Evolutionary conservation across 2,888 invertebrate genomes (phyloP), one percentile per base, ranked within the genome.

Genomic region (Plemyria rubiginata): DNA sequence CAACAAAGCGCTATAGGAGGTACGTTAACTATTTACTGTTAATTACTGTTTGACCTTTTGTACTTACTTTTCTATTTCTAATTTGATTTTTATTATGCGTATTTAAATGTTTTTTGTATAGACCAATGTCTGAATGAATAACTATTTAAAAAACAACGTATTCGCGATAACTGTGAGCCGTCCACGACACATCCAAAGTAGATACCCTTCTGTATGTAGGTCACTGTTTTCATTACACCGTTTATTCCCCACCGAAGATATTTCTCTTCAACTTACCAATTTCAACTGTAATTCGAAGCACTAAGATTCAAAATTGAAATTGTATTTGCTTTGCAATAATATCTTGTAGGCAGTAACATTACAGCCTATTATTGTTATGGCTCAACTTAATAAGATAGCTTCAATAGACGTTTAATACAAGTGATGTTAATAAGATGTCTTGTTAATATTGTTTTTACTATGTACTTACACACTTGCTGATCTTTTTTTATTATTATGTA

Each of bases 161-260:
- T 60, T 60, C 12, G n/a, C 51, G 9, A 48, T 40, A 53, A 28
- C 36, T 29, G 32, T 32, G 36, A 38, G 11, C 9, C 36, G 36
- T 15, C 15, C 43, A 43, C 43, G 43, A 43, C 15, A 43, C 13
- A 49, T 60, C 36, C 8, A 54, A 22, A n/a, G 50, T 60, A 32
- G 32, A 5, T 32, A 49, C 54, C 65, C 46, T 49, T 29, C 67
- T 29, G 28, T 63, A 73, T 68, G 61, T 75, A 65, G 75, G 75
- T 73, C 73, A 75, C 64, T 69, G 59, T 60, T 72, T 74, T 71
- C 68, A 73, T 74, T 71, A 74, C 58, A 62, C 36, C 68, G 70
- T 68, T 73, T 70, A 71, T 68, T 66, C 43, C n/a, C 52, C 48
- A 29, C 41, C 60, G 68, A 62, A 68, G 63, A 70, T 62, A 66